Evolutionary conservation across 2,113 vertebrate species (phyloP).

Genomic region (Nymphicus hollandicus): DNA sequence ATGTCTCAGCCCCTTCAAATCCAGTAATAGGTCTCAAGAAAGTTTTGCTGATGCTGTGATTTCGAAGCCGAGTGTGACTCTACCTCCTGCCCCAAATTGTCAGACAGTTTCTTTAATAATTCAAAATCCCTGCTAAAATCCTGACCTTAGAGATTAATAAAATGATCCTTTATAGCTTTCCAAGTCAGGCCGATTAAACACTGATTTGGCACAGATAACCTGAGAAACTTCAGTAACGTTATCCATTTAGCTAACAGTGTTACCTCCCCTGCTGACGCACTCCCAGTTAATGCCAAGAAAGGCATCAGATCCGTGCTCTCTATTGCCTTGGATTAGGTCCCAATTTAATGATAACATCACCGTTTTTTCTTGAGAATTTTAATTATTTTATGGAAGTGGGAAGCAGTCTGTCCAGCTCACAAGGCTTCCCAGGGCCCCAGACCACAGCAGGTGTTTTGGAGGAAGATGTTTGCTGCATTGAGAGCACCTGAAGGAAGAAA

Average conservation of each 20-base stretch:
- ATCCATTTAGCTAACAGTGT: constrained; percentile 52
- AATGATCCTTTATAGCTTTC: constrained; percentile 42
- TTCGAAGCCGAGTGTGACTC: neutral
- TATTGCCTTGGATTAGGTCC: constrained; percentile 30
- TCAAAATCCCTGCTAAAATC: constrained; percentile 44
- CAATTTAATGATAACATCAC: constrained; percentile 32
- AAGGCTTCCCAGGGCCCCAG: neutral
- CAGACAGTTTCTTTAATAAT: constrained; percentile 45
- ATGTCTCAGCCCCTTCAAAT: constrained; percentile 3
- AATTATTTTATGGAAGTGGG: constrained; percentile 9
- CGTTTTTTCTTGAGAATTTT: neutral
- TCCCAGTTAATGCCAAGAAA: constrained; percentile 59
- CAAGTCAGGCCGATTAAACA: constrained; percentile 46
- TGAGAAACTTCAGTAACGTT: constrained; percentile 46
- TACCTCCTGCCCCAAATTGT: constrained; percentile 23
- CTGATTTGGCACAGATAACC: constrained; percentile 40
- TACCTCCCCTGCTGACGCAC: constrained; percentile 56
- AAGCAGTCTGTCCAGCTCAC: neutral
- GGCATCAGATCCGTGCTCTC: constrained; percentile 40
- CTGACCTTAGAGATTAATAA: constrained; percentile 51
- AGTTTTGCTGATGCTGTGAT: constrained; percentile 17
- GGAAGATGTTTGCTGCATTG: neutral
- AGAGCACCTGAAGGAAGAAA: neutral
- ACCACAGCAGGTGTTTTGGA: neutral
- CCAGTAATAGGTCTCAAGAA: constrained; percentile 6